phyloP scores from a whole-genome alignment of 2,888 invertebrate species.

The Morpho helenor region DNA sequence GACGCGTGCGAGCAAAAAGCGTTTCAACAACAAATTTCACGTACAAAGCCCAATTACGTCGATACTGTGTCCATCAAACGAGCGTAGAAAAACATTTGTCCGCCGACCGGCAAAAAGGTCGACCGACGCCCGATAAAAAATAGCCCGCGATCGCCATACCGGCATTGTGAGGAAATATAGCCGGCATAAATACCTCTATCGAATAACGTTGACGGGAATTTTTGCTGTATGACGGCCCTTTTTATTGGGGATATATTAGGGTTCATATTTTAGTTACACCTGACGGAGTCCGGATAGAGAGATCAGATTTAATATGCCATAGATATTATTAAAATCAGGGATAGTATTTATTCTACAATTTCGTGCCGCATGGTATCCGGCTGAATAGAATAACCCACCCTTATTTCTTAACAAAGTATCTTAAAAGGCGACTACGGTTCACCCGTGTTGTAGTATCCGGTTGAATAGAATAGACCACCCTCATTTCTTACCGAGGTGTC shows the following conservation, averaged over 20 bases:
- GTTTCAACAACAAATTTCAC: slow-evolving; percentile 20
- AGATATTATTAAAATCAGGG: too few species aligned
- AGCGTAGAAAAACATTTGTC: slow-evolving; percentile 34
- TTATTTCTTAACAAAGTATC: too few species aligned
- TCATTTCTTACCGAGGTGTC: too few species aligned
- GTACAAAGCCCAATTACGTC: slow-evolving; percentile 41
- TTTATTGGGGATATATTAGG: slow-evolving; percentile 20
- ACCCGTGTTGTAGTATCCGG: too few species aligned
- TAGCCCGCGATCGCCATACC: slow-evolving; percentile 29
- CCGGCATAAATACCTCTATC: slow-evolving; percentile 26
- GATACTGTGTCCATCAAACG: slow-evolving; percentile 37
- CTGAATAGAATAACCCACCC: too few species aligned
- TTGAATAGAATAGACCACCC: too few species aligned
- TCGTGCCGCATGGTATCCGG: too few species aligned
- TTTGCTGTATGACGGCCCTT: slow-evolving; percentile 13
- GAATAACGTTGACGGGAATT: slow-evolving; percentile 24
- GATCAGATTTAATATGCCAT: too few species aligned
- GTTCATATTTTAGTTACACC: slow-evolving; percentile 16
- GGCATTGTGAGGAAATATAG: slow-evolving; percentile 28
- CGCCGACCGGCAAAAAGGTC: slow-evolving; percentile 33
- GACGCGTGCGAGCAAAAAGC: too few species aligned
- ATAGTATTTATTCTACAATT: too few species aligned
- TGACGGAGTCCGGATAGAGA: background rate
- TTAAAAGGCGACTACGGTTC: too few species aligned
- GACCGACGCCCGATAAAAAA: slow-evolving; percentile 31